phyloP scores from a whole-genome alignment of 2,888 invertebrate species.

The Trypoxylon attenuatum region DNA sequence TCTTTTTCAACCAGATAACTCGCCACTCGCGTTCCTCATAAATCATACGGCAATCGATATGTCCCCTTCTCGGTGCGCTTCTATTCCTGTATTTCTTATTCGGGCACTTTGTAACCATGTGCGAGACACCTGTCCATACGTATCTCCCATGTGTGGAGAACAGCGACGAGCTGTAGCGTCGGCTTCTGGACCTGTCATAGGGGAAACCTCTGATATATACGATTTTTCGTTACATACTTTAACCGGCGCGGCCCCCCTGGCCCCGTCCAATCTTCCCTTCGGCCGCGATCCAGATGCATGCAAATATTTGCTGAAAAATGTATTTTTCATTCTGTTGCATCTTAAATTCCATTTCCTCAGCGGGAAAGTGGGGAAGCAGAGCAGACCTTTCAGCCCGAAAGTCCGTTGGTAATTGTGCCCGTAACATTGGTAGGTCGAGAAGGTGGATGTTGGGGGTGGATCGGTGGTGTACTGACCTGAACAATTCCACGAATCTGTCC shows the following conservation, averaged over 20 bases:
- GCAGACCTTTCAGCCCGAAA: no score
- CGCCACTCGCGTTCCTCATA: background rate
- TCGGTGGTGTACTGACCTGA: conserved; percentile 60
- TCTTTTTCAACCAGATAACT: background rate
- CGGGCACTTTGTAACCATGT: background rate
- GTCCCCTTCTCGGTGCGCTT: background rate
- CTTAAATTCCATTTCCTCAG: no score
- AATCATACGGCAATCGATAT: background rate
- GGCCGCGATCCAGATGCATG: no score
- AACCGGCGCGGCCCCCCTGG: no score
- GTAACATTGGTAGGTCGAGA: no score
- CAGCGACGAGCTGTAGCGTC: background rate
- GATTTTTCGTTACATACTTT: no score
- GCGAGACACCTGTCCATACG: background rate
- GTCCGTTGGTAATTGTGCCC: no score
- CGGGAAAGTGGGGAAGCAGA: no score
- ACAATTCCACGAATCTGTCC: conserved; percentile 72
- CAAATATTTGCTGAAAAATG: background rate
- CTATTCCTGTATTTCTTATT: conserved; percentile 6
- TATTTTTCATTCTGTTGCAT: no score
- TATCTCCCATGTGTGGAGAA: background rate
- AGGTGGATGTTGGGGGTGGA: conserved; percentile 20
- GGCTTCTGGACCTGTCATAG: no score
- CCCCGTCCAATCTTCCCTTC: no score
- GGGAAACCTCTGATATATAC: no score